Evolutionary conservation across 2,113 vertebrate species (phyloP).

Genomic region (Pterophyllum scalare): DNA sequence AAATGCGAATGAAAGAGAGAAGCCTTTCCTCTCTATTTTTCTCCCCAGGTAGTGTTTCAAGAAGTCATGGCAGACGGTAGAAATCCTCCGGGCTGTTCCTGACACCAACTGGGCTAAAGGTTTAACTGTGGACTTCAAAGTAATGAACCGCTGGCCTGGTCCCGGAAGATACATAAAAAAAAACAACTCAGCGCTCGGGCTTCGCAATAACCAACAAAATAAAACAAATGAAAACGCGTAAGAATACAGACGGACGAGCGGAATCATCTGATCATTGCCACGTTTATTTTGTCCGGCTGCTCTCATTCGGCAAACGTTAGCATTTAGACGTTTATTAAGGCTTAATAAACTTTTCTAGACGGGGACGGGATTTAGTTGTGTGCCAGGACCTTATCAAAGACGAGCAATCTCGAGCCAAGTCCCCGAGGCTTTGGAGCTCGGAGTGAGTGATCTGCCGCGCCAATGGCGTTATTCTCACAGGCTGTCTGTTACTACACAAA

Average conservation of each 20-base stretch:
- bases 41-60: conserved; percentile 77
- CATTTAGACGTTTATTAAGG: background rate
- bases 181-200: conserved; percentile 46
- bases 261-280: rapidly evolving
- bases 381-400: conserved; percentile 98
- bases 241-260: background rate
- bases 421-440: conserved; percentile 86
- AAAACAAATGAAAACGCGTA: background rate
- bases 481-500: conserved; percentile 79
- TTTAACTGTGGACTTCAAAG: conserved; percentile 94
- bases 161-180: conserved; percentile 88
- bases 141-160: conserved; percentile 85
- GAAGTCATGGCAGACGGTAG: conserved; percentile 79
- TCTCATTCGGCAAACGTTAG: rapidly evolving
- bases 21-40: conserved; percentile 17
- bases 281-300: rapidly evolving
- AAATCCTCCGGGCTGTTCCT: conserved; percentile 86
- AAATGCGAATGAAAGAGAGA: conserved; percentile 24
- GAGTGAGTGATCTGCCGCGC: conserved; percentile 89
- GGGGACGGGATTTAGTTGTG: conserved; percentile 76
- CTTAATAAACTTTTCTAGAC: conserved; percentile 23
- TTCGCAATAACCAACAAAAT: background rate
- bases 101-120: conserved; percentile 85
- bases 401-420: conserved; percentile 87
- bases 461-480: conserved; percentile 81